Conservation (phyloP, 1,140 invertebrate genomes). For the Nephila pilipes region DNA sequence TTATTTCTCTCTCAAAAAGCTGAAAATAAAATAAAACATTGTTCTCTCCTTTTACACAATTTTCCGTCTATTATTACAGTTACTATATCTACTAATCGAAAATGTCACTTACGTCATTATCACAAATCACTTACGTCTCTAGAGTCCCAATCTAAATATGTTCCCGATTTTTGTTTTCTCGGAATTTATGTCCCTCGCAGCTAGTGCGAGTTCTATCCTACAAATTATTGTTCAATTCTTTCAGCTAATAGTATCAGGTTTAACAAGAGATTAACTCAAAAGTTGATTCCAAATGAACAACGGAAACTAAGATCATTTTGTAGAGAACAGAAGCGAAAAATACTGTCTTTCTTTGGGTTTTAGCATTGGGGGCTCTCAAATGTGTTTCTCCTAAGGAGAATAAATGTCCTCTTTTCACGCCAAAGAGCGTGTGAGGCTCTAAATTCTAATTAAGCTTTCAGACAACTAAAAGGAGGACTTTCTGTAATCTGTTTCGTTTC, state of each 20-base stretch:
- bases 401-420: slow-evolving; percentile 43
- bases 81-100: background rate
- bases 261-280: slow-evolving; percentile 39
- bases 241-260: slow-evolving; percentile 19
- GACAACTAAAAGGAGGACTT: slow-evolving; percentile 6
- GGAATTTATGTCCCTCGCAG: background rate
- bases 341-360: background rate
- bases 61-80: background rate
- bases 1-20: background rate
- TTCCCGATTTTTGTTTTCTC: background rate
- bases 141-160: background rate
- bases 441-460: slow-evolving; percentile 59
- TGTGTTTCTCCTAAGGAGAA: slow-evolving; percentile 45
- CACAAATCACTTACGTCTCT: background rate
- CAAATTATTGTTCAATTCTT: background rate
- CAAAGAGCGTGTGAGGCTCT: slow-evolving; percentile 30
- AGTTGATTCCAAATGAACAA: background rate
- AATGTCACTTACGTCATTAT: background rate
- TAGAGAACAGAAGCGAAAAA: background rate
- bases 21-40: slow-evolving; percentile 3
- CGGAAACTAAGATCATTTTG: background rate
- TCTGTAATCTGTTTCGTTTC: background rate
- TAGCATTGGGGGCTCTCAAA: background rate
- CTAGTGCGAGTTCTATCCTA: background rate
- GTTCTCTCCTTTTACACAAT: background rate